Base-by-base conservation (phyloP, 2,113 vertebrate species). In the Cettia cetti region DNA sequence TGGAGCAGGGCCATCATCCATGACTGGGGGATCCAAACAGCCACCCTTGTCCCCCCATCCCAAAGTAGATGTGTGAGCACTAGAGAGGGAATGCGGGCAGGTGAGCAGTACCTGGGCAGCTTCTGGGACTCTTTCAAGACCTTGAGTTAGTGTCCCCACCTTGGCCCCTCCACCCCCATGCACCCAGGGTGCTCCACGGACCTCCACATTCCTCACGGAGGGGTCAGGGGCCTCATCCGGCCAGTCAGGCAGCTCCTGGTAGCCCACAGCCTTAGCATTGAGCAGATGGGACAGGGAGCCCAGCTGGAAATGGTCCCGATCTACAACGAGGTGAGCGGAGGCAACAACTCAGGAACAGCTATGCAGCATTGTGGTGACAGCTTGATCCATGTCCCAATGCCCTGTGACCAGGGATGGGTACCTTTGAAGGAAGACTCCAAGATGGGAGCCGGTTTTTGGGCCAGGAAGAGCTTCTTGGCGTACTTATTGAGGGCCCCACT, bases 161-260 rank as follows among this genome's bases (percentile, higher is more conserved):
- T 50, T 26, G 19, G 14, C 10, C 54, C 23, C 47, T 27, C 31
- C 47, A 24, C 18, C 20, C 53, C 26, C 50, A 13, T 17, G 20
- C 37, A 53, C 20, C 27, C 0, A 2, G 9, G 10, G 10, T 75
- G 52, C n/a, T 45, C 50, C 64, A 88, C 71, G 0, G 75, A 99
- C 99, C 99, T 99, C 99, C 98, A 99, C 99, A 8, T 99, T 99
- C 98, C 99, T 99, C 98, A 99, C 99, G 1, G 99, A 99, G 49
- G 99, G 99, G 87, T 99, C 99, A 0, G 99, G 99, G 69, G 99
- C 99, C 37, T 98, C 98, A 0, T 99, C 99, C 0, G 99, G 99
- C 99, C 99, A 99, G 92, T 99, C 98, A 0, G 99, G 99, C 93
- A 99, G 97, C 96, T 99, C 99, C 97, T 99, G 99, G 98, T 99